Percentiles rank a stretch among this genome's conserved stretches.
Evolutionary conservation across 1,140 invertebrate species (phyloP).

Genomic region (Gryllus bimaculatus): DNA sequence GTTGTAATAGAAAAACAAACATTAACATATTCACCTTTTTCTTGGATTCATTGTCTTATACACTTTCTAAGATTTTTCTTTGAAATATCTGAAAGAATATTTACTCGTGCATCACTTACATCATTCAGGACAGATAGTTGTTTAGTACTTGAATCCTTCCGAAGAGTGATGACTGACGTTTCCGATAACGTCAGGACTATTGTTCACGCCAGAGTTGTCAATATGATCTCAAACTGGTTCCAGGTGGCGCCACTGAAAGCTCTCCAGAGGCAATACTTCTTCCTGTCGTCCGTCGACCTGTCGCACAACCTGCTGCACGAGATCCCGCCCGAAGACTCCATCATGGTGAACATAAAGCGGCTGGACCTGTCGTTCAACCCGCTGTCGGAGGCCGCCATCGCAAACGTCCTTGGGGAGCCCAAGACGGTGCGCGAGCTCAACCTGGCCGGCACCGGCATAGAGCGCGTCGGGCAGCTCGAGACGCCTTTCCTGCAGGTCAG

Average conservation of each 20-base stretch:
- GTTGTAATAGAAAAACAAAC: no score
- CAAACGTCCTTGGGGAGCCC: conserved; percentile 71
- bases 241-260: conserved; percentile 59
- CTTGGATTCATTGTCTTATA: no score
- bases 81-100: no score
- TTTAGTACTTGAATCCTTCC: no score
- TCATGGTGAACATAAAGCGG: conserved; percentile 78
- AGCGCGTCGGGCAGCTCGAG: conserved; percentile 57
- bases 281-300: conserved; percentile 66
- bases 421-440: conserved; percentile 77
- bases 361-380: conserved; percentile 82
- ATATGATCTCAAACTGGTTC: no score
- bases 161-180: no score
- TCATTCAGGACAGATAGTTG: no score
- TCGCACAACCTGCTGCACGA: conserved; percentile 66
- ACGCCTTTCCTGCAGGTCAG: conserved; percentile 66
- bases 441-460: conserved; percentile 67
- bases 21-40: no score
- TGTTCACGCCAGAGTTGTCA: no score
- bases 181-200: no score
- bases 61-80: no score
- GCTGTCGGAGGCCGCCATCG: conserved; percentile 58
- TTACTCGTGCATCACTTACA: no score
- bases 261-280: conserved; percentile 72
- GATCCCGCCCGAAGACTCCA: conserved; percentile 71